Evolutionary conservation across 2,113 vertebrate species (phyloP).

Genomic region (Lethenteron camtschaticum): DNA sequence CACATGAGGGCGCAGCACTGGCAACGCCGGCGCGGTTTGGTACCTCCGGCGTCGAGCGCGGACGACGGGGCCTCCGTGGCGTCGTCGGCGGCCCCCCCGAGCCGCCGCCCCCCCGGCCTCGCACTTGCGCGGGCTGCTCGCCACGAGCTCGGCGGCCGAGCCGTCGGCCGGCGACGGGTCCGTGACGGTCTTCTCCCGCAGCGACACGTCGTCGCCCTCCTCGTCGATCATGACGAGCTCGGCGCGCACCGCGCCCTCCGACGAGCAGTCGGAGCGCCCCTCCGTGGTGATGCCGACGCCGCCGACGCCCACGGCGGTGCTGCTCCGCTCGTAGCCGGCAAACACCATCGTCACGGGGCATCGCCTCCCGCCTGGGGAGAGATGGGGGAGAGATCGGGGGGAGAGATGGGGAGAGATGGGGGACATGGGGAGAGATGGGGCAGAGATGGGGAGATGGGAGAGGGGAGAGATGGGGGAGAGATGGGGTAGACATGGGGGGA

Average conservation of each 20-base stretch:
- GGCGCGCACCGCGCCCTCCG: slow-evolving; percentile 76
- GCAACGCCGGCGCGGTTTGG: slow-evolving; percentile 97
- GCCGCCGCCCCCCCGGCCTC: slow-evolving; percentile 79
- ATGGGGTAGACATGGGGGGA: background rate
- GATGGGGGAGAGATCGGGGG: background rate
- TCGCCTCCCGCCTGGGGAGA: slow-evolving; percentile 28
- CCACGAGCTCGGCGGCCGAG: slow-evolving; percentile 77
- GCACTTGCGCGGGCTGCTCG: slow-evolving; percentile 36
- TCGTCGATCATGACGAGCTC: slow-evolving; percentile 85
- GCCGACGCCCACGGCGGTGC: too few relatives aligned
- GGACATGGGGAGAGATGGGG: background rate
- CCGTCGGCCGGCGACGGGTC: slow-evolving; percentile 68
- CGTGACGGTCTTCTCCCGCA: slow-evolving; percentile 90
- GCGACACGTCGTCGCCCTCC: slow-evolving; percentile 60
- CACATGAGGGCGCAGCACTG: slow-evolving; percentile 98
- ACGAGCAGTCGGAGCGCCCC: slow-evolving; percentile 64
- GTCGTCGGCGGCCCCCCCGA: slow-evolving; percentile 60
- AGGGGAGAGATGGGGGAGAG: too few relatives aligned
- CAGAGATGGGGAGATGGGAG: too few relatives aligned
- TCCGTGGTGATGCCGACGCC: slow-evolving; percentile 65
- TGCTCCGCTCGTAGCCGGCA: slow-evolving; percentile 53
- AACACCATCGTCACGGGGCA: slow-evolving; percentile 89
- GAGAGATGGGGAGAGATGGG: background rate
- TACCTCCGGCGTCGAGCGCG: slow-evolving; percentile 43
- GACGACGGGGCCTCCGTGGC: slow-evolving; percentile 32